Percentiles rank a stretch among this genome's conserved stretches.
These are phyloP conservation scores for Melanophora roralis DNA, from an alignment of 2,888 invertebrate species.

Conservation along the genomic window DNA sequence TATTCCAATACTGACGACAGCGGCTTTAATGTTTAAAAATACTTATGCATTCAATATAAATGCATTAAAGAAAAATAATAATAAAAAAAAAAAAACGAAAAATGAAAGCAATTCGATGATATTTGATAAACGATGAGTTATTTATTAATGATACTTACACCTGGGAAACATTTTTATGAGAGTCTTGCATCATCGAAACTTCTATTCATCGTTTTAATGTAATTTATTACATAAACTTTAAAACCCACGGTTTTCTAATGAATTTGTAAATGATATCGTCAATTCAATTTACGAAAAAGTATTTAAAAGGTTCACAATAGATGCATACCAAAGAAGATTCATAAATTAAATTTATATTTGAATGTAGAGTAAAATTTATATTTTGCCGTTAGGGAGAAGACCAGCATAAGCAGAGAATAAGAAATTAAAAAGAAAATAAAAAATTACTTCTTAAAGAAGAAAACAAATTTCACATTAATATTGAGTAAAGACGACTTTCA, in stretches of 20 bases:
- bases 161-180: constrained; percentile 49
- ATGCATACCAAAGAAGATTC: not conserved
- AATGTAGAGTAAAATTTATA: not conserved
- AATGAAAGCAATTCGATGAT: constrained; percentile 21
- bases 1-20: too few relatives aligned
- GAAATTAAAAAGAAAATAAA: not conserved
- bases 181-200: constrained; percentile 7
- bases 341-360: not conserved
- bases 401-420: not conserved
- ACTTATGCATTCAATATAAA: not conserved
- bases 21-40: too few relatives aligned
- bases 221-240: constrained; percentile 49
- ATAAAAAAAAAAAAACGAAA: not conserved
- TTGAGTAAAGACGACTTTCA: too few relatives aligned
- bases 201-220: constrained; percentile 15
- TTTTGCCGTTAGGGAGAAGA: not conserved
- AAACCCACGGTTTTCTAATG: constrained; percentile 53
- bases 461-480: too few relatives aligned
- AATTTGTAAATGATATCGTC: constrained; percentile 47
- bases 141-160: constrained; percentile 53
- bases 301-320: constrained; percentile 23
- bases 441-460: not conserved
- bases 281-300: constrained; percentile 36
- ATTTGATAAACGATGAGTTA: constrained; percentile 56
- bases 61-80: constrained; percentile 2